A percentile compares a stretch with the other conserved stretches of the same genome.
Conservation (phyloP, 1,140 invertebrate species). For the Pogonomyrmex californicus region DNA sequence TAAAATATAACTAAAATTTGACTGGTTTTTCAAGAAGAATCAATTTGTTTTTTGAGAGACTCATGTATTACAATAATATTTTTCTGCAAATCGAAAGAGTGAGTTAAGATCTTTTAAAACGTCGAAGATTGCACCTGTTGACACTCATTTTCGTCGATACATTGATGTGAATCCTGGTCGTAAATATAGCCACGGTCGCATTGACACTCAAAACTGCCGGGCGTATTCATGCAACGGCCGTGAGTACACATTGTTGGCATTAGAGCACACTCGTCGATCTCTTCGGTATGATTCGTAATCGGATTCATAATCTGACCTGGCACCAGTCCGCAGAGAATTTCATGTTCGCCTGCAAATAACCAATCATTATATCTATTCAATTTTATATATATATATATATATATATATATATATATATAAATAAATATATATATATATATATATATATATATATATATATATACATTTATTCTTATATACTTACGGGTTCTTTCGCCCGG, state of each 20-base stretch:
- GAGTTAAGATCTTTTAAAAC: neutral
- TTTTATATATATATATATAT: constrained; percentile 41
- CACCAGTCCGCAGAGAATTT: constrained; percentile 88
- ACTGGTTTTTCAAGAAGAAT: neutral
- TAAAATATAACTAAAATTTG: too few relatives aligned
- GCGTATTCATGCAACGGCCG: constrained; percentile 93
- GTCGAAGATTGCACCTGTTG: constrained; percentile 74
- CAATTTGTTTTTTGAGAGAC: neutral
- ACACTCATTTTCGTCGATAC: constrained; percentile 92
- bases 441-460: too few relatives aligned
- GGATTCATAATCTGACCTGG: constrained; percentile 93
- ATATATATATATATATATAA: too few relatives aligned
- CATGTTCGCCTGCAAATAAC: constrained; percentile 89
- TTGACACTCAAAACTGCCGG: constrained; percentile 91
- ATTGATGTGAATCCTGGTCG: constrained; percentile 92
- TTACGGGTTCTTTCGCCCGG: constrained; percentile 90
- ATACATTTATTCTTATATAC: too few relatives aligned
- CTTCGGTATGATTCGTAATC: constrained; percentile 91
- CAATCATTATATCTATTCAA: neutral
- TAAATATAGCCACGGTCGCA: constrained; percentile 91
- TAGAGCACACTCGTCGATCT: constrained; percentile 93
- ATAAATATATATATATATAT: too few relatives aligned
- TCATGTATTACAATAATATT: neutral
- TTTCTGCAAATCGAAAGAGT: neutral
- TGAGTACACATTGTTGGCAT: constrained; percentile 95